Evolutionary conservation across 1,140 invertebrate genomes (phyloP).

Genomic region (Drosophila pseudoananassae): DNA sequence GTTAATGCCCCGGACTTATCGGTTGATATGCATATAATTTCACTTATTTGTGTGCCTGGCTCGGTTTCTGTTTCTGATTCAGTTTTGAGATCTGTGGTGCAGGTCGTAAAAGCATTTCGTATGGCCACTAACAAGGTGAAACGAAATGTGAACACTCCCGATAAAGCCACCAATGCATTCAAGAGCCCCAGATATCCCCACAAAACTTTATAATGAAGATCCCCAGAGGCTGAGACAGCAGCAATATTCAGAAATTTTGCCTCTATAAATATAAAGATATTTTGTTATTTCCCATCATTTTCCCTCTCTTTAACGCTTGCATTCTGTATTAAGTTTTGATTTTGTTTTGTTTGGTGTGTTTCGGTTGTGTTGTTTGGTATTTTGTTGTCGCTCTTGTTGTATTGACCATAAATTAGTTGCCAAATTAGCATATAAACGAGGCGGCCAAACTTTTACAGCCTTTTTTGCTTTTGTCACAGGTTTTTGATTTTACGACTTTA

Average conservation of each 20-base stretch:
- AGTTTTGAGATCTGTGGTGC: slow-evolving; percentile 27
- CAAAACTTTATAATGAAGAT: slow-evolving; percentile 36
- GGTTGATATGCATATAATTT: slow-evolving; percentile 74
- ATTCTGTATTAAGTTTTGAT: slow-evolving; percentile 39
- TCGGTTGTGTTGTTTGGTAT: slow-evolving; percentile 44
- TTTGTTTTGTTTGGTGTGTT: slow-evolving; percentile 29
- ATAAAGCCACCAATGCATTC: slow-evolving; percentile 53
- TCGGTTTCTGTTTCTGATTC: slow-evolving; percentile 7
- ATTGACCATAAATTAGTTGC: slow-evolving; percentile 73
- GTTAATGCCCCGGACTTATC: slow-evolving; percentile 66
- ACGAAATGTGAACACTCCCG: slow-evolving; percentile 72
- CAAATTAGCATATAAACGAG: slow-evolving; percentile 80
- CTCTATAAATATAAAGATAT: slow-evolving; percentile 55
- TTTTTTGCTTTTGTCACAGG: slow-evolving; percentile 48
- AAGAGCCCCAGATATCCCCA: slow-evolving; percentile 12
- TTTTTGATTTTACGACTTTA: slow-evolving; percentile 32
- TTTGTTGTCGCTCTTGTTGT: slow-evolving; percentile 80
- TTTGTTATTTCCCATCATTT: slow-evolving; percentile 19
- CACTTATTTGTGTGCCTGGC: slow-evolving; percentile 55
- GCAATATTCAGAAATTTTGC: slow-evolving; percentile 53
- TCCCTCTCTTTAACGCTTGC: not conserved
- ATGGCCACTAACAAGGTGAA: slow-evolving; percentile 75
- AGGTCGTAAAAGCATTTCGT: slow-evolving; percentile 65
- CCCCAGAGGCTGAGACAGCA: not conserved
- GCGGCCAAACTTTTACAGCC: slow-evolving; percentile 64